phyloP scores from a whole-genome alignment of 2,113 vertebrate species.

The Poicephalus gulielmi region DNA sequence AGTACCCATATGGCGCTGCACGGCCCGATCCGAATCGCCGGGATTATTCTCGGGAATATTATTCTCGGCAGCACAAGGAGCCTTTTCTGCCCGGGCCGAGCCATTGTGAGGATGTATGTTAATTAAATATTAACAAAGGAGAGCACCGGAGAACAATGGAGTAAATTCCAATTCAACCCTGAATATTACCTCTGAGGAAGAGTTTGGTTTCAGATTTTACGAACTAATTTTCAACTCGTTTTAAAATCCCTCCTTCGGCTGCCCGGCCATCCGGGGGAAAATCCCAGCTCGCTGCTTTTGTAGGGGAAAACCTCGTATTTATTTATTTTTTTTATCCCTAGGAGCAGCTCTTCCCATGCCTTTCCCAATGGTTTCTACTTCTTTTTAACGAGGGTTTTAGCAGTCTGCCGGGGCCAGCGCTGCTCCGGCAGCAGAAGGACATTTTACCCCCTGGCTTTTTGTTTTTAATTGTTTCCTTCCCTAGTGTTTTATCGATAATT shows the following conservation, averaged over 20 bases:
- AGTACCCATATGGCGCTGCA: constrained; percentile 25
- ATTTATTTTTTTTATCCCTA: background rate
- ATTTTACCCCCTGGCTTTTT: background rate
- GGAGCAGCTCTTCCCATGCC: background rate
- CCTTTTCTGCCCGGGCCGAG: constrained; percentile 55
- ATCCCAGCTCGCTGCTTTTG: background rate
- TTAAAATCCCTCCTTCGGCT: background rate
- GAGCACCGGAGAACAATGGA: constrained; percentile 85
- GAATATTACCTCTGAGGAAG: constrained; percentile 47
- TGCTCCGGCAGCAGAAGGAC: background rate
- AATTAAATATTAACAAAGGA: constrained; percentile 96
- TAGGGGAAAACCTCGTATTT: background rate
- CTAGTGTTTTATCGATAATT: background rate
- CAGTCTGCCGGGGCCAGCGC: background rate
- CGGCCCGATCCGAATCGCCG: background rate
- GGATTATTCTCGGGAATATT: constrained; percentile 42
- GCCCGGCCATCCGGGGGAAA: background rate
- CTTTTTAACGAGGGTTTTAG: background rate
- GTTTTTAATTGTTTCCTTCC: background rate
- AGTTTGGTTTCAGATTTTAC: background rate
- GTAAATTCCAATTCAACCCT: constrained; percentile 78
- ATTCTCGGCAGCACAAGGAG: constrained; percentile 38
- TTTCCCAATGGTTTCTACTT: background rate
- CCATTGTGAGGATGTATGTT: constrained; percentile 90
- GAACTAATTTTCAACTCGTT: background rate